These are phyloP conservation scores for Leptestheria dahalacensis DNA, from an alignment of 1,140 invertebrate genomes.

Conservation along the genomic window DNA sequence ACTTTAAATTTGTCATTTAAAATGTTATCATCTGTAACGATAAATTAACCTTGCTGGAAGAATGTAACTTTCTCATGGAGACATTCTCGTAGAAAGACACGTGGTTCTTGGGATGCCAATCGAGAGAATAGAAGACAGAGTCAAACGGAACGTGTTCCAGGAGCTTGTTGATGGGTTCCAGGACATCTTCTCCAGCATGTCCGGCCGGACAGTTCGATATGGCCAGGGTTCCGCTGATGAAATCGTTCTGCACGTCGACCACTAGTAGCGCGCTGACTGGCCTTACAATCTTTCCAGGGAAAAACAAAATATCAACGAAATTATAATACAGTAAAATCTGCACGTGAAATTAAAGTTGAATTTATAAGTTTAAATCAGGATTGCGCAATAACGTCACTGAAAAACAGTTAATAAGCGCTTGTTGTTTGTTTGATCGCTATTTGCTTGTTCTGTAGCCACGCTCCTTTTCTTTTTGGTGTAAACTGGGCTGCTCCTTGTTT, in stretches of 20 bases:
- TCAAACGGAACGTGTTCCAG: conserved; percentile 75
- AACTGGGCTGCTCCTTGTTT: too few species aligned
- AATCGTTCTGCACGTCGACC: conserved; percentile 97
- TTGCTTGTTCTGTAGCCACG: too few species aligned
- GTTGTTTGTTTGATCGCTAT: too few species aligned
- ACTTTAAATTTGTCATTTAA: background rate
- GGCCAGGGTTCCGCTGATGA: conserved; percentile 84
- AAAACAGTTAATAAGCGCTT: background rate
- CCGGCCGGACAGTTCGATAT: conserved; percentile 83
- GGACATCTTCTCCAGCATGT: conserved; percentile 55
- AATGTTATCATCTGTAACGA: too few species aligned
- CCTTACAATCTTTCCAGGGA: conserved; percentile 70
- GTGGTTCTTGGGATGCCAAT: conserved; percentile 95
- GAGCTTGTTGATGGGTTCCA: conserved; percentile 80
- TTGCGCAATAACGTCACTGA: too few species aligned
- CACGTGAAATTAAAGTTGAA: too few species aligned
- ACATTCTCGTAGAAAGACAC: conserved; percentile 93
- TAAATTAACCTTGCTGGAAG: conserved; percentile 41
- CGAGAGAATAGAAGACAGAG: conserved; percentile 83
- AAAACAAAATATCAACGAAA: conserved; percentile 23
- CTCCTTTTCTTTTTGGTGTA: too few species aligned
- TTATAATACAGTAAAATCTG: background rate
- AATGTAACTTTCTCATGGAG: conserved; percentile 45
- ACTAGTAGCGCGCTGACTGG: conserved; percentile 81
- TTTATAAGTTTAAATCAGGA: too few species aligned